Conservation (phyloP, 2,797 vertebrate genomes). For the Xenentodon cancila region DNA sequence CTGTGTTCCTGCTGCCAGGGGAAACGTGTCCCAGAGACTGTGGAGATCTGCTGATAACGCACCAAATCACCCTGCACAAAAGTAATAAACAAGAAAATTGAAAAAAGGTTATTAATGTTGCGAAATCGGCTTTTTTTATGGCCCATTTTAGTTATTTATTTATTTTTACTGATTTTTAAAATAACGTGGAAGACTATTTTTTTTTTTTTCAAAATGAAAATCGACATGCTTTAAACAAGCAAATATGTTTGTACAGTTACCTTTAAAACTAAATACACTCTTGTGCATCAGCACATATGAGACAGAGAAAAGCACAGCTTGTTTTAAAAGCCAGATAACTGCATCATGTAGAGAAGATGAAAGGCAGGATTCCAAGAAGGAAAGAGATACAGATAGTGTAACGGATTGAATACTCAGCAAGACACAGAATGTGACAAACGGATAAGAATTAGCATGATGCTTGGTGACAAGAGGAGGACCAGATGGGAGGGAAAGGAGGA, state of each 20-base stretch:
- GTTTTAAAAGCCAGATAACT: slow-evolving; percentile 46
- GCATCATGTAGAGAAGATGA: slow-evolving; percentile 53
- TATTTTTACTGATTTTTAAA: neutral
- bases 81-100: slow-evolving; percentile 18
- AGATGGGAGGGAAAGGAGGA: slow-evolving; percentile 13
- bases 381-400: slow-evolving; percentile 26
- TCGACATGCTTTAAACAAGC: no score
- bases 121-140: neutral
- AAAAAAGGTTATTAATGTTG: slow-evolving; percentile 4
- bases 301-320: slow-evolving; percentile 8
- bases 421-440: slow-evolving; percentile 53
- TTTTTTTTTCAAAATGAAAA: no score
- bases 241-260: neutral
- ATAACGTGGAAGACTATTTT: no score
- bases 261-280: slow-evolving; percentile 4
- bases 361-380: slow-evolving; percentile 32
- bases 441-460: slow-evolving; percentile 60
- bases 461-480: slow-evolving; percentile 49
- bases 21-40: neutral
- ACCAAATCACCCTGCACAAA: no score
- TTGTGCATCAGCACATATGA: slow-evolving; percentile 9
- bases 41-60: no score
- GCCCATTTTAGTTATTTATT: neutral
- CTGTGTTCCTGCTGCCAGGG: slow-evolving; percentile 19
- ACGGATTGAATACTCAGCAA: slow-evolving; percentile 50